phyloP scores from a whole-genome alignment of 2,113 vertebrate genomes.

The Cacatua alba region DNA sequence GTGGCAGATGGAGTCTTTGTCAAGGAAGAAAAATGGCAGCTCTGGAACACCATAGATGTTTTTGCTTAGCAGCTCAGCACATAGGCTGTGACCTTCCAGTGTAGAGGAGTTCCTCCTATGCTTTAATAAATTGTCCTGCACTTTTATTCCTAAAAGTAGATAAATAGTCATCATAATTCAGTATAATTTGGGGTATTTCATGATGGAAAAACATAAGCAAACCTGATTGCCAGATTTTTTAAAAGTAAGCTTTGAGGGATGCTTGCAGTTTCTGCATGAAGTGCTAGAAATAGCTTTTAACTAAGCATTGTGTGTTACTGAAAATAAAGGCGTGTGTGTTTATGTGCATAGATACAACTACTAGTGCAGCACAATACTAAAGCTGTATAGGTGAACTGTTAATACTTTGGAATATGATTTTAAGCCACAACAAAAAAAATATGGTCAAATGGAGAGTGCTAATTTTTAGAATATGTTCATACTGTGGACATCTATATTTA shows the following conservation, averaged over 20 bases:
- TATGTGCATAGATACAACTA: background rate
- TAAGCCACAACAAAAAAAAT: background rate
- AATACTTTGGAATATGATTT: background rate
- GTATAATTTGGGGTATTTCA: conserved; percentile 65
- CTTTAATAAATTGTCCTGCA: conserved; percentile 81
- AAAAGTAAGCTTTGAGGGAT: conserved; percentile 51
- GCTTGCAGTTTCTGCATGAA: conserved; percentile 11
- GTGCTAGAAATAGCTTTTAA: conserved; percentile 14
- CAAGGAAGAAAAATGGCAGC: conserved; percentile 95
- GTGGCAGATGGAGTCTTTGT: conserved; percentile 98
- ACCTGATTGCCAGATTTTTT: conserved; percentile 52
- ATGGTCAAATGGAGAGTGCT: background rate
- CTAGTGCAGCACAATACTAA: background rate
- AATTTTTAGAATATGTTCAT: background rate
- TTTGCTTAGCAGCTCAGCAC: conserved; percentile 78
- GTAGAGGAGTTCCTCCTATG: conserved; percentile 75
- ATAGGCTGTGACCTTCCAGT: conserved; percentile 85
- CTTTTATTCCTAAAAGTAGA: conserved; percentile 76
- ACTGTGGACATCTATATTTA: fast-evolving
- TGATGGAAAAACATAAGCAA: conserved; percentile 57
- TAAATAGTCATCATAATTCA: conserved; percentile 76
- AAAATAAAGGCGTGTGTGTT: background rate
- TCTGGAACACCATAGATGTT: conserved; percentile 80
- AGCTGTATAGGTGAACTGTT: background rate
- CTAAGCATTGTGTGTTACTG: background rate